Conservation (phyloP, 2,888 invertebrate genomes). For the Melanotus villosus region DNA sequence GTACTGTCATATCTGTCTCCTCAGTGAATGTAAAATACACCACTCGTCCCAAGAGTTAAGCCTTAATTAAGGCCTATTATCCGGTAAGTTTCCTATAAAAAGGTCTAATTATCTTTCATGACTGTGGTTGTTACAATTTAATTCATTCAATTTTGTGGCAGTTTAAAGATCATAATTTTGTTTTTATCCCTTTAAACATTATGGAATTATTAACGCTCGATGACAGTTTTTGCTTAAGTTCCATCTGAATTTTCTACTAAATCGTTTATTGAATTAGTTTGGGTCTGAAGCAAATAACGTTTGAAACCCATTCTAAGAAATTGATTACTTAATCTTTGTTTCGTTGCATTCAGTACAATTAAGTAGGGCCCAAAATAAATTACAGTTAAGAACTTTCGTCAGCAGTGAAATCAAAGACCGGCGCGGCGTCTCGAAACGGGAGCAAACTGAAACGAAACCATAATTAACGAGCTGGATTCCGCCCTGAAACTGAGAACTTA, state of each 20-base stretch:
- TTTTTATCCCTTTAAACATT: too few species aligned
- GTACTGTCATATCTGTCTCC: too few species aligned
- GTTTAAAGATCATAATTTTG: too few species aligned
- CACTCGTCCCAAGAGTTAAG: too few species aligned
- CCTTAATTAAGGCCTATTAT: too few species aligned
- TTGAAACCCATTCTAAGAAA: slow-evolving; percentile 9
- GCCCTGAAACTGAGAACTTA: slow-evolving; percentile 5
- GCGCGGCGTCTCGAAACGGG: neutral
- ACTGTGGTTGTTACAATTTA: too few species aligned
- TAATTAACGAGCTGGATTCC: slow-evolving; percentile 15
- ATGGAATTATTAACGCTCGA: neutral
- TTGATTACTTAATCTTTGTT: slow-evolving; percentile 26
- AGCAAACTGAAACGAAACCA: slow-evolving; percentile 15
- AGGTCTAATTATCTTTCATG: too few species aligned
- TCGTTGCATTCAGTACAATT: slow-evolving; percentile 14
- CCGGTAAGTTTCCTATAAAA: too few species aligned
- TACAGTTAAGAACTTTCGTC: slow-evolving; percentile 15
- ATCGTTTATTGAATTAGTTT: slow-evolving; percentile 12
- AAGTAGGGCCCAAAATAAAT: slow-evolving; percentile 20
- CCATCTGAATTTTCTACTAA: neutral
- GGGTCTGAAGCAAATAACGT: slow-evolving; percentile 10
- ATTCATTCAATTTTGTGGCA: too few species aligned
- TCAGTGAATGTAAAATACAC: too few species aligned
- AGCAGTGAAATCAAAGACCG: slow-evolving; percentile 17
- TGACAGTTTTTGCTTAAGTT: neutral